Evolutionary conservation across 2,797 vertebrate genomes (phyloP).

Genomic region (Dallia pectoralis): DNA sequence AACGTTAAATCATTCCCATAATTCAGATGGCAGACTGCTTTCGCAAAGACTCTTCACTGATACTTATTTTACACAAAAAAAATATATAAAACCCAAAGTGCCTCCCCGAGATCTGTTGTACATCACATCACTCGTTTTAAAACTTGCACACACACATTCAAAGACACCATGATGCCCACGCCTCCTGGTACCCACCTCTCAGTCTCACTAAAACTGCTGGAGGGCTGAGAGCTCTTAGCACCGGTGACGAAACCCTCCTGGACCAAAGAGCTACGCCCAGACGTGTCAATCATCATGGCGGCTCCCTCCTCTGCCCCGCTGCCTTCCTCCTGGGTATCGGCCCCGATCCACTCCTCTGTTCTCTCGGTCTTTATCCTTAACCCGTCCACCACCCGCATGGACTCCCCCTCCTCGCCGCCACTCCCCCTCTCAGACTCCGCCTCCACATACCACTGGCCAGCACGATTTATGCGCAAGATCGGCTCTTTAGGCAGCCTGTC

Average conservation of each 20-base stretch:
- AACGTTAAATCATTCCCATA: not conserved
- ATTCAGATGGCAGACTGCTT: not conserved
- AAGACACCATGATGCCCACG: not conserved
- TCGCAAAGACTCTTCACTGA: not conserved
- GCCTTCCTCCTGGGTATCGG: conserved; percentile 87
- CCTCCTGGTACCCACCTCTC: conserved; percentile 78
- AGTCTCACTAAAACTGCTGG: conserved; percentile 88
- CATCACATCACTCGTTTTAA: not conserved
- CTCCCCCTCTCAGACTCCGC: conserved; percentile 70
- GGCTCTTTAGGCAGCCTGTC: conserved; percentile 84
- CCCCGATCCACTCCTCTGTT: conserved; percentile 90
- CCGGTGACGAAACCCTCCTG: conserved; percentile 77
- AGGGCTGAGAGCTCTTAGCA: conserved; percentile 82
- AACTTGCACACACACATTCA: not conserved
- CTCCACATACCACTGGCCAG: conserved; percentile 97
- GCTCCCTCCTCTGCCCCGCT: conserved; percentile 86
- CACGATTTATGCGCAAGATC: conserved; percentile 91
- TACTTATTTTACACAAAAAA: not conserved
- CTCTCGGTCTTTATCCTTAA: conserved; percentile 91
- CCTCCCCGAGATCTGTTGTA: not conserved
- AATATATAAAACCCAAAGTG: not conserved
- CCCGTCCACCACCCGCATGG: conserved; percentile 80
- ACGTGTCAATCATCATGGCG: conserved; percentile 91
- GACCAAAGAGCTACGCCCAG: conserved; percentile 81
- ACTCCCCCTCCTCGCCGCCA: conserved; percentile 76